Percentiles rank a stretch among this genome's conserved stretches.
These are phyloP conservation scores for Sarcophaga bullata DNA, from an alignment of 1,140 invertebrate genomes.

Conservation along the genomic window DNA sequence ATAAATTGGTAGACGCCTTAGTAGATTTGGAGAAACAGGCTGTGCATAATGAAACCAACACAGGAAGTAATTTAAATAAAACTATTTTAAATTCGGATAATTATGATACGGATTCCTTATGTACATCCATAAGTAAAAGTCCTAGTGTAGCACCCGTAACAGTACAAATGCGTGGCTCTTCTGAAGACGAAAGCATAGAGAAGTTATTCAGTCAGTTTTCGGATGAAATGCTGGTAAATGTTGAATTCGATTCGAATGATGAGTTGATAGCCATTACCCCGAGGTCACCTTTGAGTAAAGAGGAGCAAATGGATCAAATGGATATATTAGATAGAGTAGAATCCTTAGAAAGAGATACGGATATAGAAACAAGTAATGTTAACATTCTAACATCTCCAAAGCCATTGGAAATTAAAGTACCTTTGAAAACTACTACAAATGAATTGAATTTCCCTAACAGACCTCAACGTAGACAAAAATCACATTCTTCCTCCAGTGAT, in stretches of 20 bases:
- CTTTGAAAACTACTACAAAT: not conserved
- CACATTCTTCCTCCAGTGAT: conserved; percentile 59
- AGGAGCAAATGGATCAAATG: conserved; percentile 42
- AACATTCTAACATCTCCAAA: not conserved
- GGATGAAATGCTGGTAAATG: conserved; percentile 61
- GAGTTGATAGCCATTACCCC: conserved; percentile 58
- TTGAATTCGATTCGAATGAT: conserved; percentile 63
- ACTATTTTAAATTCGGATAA: conserved; percentile 8
- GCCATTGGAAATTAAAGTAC: not conserved
- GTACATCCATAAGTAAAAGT: conserved; percentile 62
- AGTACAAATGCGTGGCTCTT: conserved; percentile 56
- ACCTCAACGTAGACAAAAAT: conserved; percentile 57
- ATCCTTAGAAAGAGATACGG: conserved; percentile 35
- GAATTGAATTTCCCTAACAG: conserved; percentile 52
- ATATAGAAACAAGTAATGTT: not conserved
- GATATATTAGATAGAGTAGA: conserved; percentile 53
- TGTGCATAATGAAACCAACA: not conserved
- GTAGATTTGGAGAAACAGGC: conserved; percentile 10
- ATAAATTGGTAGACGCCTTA: conserved; percentile 30
- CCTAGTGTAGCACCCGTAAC: conserved; percentile 58
- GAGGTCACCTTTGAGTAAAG: conserved; percentile 23
- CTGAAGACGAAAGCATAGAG: conserved; percentile 63
- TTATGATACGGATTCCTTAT: conserved; percentile 51
- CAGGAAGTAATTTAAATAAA: not conserved
- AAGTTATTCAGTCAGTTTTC: conserved; percentile 57